Conservation (phyloP, 2,797 vertebrate genomes). For the Peromyscus attwateri region DNA sequence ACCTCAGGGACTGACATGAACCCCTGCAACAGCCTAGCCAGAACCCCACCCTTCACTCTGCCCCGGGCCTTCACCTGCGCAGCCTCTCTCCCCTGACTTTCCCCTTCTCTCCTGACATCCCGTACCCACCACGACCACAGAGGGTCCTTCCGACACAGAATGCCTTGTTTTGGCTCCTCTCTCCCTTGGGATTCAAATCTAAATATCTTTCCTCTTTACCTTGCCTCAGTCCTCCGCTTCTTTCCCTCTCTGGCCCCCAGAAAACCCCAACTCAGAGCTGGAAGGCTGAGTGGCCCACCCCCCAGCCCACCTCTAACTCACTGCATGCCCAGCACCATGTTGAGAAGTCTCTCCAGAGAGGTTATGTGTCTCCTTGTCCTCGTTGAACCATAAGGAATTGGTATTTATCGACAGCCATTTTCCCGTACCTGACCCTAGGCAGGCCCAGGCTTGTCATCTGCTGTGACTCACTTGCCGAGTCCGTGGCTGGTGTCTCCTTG, state of each 20-base stretch:
- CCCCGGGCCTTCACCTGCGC: not conserved
- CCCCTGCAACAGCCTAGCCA: not conserved
- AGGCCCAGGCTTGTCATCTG: rapidly evolving
- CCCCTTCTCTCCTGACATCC: not conserved
- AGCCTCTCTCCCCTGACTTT: not conserved
- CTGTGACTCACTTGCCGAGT: not conserved
- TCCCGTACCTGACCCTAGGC: not conserved
- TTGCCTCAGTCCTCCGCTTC: not conserved
- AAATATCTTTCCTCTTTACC: not conserved
- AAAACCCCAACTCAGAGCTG: not conserved
- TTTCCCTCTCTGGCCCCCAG: not conserved
- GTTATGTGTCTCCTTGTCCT: not conserved
- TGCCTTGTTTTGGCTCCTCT: not conserved
- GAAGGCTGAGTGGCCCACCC: no score
- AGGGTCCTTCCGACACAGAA: not conserved
- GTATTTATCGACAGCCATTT: not conserved
- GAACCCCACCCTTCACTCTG: not conserved
- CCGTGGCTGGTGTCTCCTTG: not conserved
- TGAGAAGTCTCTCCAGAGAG: not conserved
- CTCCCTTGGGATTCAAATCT: not conserved
- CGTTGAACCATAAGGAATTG: not conserved
- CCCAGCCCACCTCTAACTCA: not conserved
- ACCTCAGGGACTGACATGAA: not conserved
- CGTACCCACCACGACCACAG: rapidly evolving
- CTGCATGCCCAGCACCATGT: no score